These are phyloP conservation scores for Orbicella faveolata DNA, from an alignment of 64 coral and sea anemone species.

Conservation along the genomic window DNA sequence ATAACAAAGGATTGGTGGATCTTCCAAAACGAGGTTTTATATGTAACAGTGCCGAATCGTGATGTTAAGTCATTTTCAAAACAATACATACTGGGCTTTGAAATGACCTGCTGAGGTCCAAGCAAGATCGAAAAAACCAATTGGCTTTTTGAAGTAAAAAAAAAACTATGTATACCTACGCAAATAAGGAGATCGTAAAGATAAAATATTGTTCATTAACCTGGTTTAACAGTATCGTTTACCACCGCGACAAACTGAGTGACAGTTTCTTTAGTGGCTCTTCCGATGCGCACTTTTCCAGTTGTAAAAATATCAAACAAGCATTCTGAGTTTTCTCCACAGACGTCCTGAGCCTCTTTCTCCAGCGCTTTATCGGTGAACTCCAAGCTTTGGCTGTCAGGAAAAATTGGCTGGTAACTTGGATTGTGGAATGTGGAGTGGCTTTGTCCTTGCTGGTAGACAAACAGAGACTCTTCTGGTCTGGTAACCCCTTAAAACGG, in stretches of 20 bases:
- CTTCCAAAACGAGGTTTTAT: no score
- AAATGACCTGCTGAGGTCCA: no score
- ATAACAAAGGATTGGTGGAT: no score
- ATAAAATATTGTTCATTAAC: not conserved
- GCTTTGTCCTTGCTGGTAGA: constrained; percentile 47
- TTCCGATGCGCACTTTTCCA: constrained; percentile 58
- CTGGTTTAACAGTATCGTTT: constrained; percentile 49
- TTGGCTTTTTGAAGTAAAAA: no score
- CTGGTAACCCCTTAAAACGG: constrained; percentile 56
- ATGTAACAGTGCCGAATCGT: no score
- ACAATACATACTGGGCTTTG: no score
- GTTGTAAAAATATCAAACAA: constrained; percentile 74
- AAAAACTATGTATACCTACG: no score
- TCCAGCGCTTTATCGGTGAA: constrained; percentile 48
- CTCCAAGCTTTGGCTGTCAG: constrained; percentile 35
- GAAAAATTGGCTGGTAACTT: constrained; percentile 45
- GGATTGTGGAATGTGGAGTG: constrained; percentile 45
- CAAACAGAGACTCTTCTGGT: constrained; percentile 60
- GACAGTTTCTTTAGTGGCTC: constrained; percentile 54
- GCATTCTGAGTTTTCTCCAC: constrained; percentile 67
- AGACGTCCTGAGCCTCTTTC: constrained; percentile 31
- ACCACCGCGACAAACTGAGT: constrained; percentile 46
- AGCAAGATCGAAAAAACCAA: no score
- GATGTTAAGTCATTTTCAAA: no score
- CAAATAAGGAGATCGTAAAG: no score